Evolutionary conservation across 2,888 invertebrate genomes (phyloP), one percentile per base, ranked within the genome.

Genomic region (Drosophila ezoana): DNA sequence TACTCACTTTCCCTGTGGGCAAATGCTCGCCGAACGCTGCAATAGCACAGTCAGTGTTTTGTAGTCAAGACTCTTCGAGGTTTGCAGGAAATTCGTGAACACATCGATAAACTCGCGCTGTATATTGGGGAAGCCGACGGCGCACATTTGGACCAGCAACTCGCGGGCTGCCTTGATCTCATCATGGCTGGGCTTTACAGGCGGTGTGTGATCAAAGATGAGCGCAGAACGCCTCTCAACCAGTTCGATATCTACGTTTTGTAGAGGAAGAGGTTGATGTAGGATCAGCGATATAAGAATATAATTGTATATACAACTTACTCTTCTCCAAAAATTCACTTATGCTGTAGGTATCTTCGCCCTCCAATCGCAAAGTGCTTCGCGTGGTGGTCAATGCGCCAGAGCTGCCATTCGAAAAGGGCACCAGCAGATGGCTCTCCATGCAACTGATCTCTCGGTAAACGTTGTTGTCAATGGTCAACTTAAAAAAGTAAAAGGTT

Each of bases 391-490:
- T 96, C 85, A 95, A 94, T 0, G 96, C 96, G 0, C 96, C 97
- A 0, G 95, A 94, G 67, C 94, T 94, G 54, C 94, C 94, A 63
- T 95, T 95, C 0, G 96, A 96, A 88, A 97, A 95, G 0, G 97
- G 96, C 81, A 95, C 95, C 66, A 97, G 94, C 37, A 95, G 92
- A 89, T 97, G 96, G 0, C 94, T 93, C 90, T 97, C 97, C 35
- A 93, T 93, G 88, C 97, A 97, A 20, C 90, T 93, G 2, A 97
- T 95, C 11, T 93, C 93, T 41, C 95, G 95, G 91, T 97, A 96
- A 8, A 97, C 93, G 81, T 95, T 94, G 77, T 96, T 96, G 92
- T 97, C 97, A 14, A 97, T 94, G 0, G 95, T 94, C 38, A 97
- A 93, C 74, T 95, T 90, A 41, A 69, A 43, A 4, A 11, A 13